Base-by-base conservation (phyloP, 2,113 vertebrate genomes). In the Pitta sordida region DNA sequence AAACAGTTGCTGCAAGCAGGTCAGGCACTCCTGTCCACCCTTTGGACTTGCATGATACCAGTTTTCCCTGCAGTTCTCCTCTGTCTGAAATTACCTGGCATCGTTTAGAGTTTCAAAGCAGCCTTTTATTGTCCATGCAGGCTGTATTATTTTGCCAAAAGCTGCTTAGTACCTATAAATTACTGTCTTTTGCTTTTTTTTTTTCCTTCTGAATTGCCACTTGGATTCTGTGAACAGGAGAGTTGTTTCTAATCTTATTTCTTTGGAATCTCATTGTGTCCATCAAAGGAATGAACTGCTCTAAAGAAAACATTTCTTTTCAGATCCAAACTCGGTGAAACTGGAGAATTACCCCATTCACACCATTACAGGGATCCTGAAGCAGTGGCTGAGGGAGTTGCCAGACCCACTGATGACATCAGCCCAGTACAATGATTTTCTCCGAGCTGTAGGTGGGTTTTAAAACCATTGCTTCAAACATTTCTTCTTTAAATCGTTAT, bases 351-450 rank as follows among this genome's bases (percentile, higher is more conserved):
- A 99, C 89, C 99, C 99, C 86, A 99, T 99, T 93, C 99, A 99
- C 70, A 98, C 99, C 4, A 98, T 99, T 82, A 99, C 99, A 0
- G 99, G 99, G 5, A 98, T 99, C 93, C 97, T 99, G 17, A 99
- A 99, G 91, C 99, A 99, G 90, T 99, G 99, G 99, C 94, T 99
- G 10, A 97, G 99, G 55, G 99, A 99, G 79, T 93, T 99, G 29
- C 99, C 99, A 0, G 99, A 99, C 58, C 99, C 99, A 1, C 98
- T 99, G 11, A 99, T 99, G 99, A 99, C 99, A 14, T 99, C 99
- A 13, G 98, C 97, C 0, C 98, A 99, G 96, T 99, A 99, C 82
- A 98, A 91, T 1, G 99, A 99, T 87, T 99, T 99, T 92, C 98
- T 99, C 55, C 98, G 97, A 29, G 98, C 99, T 10, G 98, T 99